Conservation (phyloP, 2,797 vertebrate species). For the Chromobotia macracanthus region DNA sequence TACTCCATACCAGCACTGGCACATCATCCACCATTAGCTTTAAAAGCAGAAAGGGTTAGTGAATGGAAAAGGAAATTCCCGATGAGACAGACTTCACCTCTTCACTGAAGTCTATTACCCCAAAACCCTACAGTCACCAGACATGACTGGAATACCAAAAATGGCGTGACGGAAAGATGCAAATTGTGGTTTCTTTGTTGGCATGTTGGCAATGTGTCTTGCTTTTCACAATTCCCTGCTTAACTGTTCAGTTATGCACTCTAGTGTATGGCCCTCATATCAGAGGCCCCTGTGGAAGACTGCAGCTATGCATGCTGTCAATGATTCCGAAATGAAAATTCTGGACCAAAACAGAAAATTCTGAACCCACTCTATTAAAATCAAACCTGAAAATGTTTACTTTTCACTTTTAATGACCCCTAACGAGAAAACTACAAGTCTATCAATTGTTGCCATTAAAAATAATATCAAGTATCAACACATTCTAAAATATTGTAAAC, state of each 20-base stretch:
- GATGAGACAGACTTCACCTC: not conserved
- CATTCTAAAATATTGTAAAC: too few relatives aligned
- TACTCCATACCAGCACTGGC: constrained; percentile 17
- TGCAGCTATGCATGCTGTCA: not conserved
- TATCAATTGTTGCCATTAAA: too few relatives aligned
- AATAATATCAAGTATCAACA: too few relatives aligned
- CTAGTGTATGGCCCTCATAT: constrained; percentile 24
- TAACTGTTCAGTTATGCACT: constrained; percentile 21
- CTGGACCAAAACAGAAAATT: too few relatives aligned
- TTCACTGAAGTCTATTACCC: constrained; percentile 20
- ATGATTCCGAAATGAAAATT: too few relatives aligned
- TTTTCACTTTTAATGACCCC: too few relatives aligned
- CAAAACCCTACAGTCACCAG: constrained; percentile 7
- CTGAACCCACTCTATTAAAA: too few relatives aligned
- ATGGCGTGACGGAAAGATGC: constrained; percentile 1
- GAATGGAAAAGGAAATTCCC: constrained; percentile 22
- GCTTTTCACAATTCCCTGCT: not conserved
- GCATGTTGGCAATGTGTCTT: not conserved
- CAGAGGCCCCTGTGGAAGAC: constrained; percentile 29
- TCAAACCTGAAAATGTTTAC: too few relatives aligned
- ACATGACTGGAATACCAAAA: constrained; percentile 45
- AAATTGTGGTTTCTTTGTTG: constrained; percentile 16
- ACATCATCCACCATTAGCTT: not conserved
- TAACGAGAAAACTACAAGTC: too few relatives aligned
- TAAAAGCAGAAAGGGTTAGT: not conserved